Conservation (phyloP, 1,140 invertebrate species). For the Solenopsis fugax region DNA sequence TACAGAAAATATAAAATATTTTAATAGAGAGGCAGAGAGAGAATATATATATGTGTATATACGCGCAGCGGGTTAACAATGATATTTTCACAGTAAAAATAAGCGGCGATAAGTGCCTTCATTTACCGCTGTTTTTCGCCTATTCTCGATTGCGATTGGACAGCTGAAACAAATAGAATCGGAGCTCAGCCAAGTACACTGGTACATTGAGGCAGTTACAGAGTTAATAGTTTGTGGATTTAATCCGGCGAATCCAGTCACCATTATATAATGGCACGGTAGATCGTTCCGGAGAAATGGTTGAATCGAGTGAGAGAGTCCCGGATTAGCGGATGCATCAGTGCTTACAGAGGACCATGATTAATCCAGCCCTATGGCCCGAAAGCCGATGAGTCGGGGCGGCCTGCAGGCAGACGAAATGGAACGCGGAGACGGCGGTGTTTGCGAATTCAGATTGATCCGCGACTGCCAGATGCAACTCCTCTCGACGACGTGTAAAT, state of each 20-base stretch:
- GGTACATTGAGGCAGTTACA: constrained; percentile 58
- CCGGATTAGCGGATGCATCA: constrained; percentile 71
- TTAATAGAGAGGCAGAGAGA: too few relatives aligned
- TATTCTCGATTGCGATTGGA: constrained; percentile 36
- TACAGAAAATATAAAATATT: not conserved
- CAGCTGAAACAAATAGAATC: constrained; percentile 56
- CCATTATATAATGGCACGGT: constrained; percentile 69
- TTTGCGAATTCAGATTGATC: constrained; percentile 72
- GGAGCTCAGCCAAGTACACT: constrained; percentile 32
- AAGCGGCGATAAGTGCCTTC: not conserved
- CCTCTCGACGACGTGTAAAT: constrained; percentile 57
- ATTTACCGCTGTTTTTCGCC: constrained; percentile 22
- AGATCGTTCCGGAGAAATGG: constrained; percentile 65
- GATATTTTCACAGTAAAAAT: constrained; percentile 16
- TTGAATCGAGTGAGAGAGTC: constrained; percentile 67
- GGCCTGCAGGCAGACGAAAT: constrained; percentile 39
- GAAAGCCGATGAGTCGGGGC: constrained; percentile 70
- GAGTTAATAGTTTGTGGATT: constrained; percentile 68
- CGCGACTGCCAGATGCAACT: constrained; percentile 62
- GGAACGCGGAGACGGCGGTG: constrained; percentile 67
- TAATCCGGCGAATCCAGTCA: constrained; percentile 59
- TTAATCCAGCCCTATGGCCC: constrained; percentile 70
- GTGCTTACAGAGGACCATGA: constrained; percentile 71
- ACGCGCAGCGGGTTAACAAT: not conserved
- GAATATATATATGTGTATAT: not conserved